Evolutionary conservation across 37 sponge, comb jelly and placozoan genomes (phyloP).

Genomic region (Spongia lamella): DNA sequence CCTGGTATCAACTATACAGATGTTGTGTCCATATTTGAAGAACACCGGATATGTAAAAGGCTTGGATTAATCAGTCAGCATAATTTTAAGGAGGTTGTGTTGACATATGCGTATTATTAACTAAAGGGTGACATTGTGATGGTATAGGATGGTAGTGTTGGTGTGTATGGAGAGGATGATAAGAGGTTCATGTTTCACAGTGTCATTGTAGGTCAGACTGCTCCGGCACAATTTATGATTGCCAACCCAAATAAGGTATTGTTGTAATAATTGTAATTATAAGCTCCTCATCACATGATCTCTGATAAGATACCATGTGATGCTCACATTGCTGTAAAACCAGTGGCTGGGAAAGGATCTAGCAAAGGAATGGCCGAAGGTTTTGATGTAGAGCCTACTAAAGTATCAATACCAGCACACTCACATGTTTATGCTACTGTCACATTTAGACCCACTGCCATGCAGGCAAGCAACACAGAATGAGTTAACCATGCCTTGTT

Average conservation of each 20-base stretch:
- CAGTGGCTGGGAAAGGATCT: slow-evolving; percentile 17
- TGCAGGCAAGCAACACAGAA: slow-evolving; percentile 68
- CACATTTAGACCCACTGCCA: slow-evolving; percentile 83
- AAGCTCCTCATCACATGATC: too few species aligned
- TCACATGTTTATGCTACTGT: slow-evolving; percentile 85
- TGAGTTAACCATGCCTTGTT: not conserved
- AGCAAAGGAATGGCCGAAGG: slow-evolving; percentile 54
- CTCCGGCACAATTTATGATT: slow-evolving; percentile 88
- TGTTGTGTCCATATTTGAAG: slow-evolving; percentile 86
- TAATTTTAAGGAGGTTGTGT: slow-evolving; percentile 39
- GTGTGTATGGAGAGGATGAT: slow-evolving; percentile 91
- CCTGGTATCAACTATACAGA: slow-evolving; percentile 83
- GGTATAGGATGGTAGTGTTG: slow-evolving; percentile 53
- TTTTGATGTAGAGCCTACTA: slow-evolving; percentile 89
- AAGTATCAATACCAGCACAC: slow-evolving; percentile 77
- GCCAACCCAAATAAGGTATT: slow-evolving; percentile 82
- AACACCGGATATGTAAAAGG: slow-evolving; percentile 87
- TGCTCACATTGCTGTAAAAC: slow-evolving; percentile 40
- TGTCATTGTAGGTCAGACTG: slow-evolving; percentile 85
- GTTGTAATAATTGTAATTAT: not conserved
- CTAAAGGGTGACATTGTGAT: not conserved
- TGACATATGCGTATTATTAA: not conserved
- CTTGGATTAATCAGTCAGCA: slow-evolving; percentile 70
- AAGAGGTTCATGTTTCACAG: slow-evolving; percentile 85
- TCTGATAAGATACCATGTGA: slow-evolving; percentile 86